Percentiles rank a stretch among this genome's conserved stretches.
Conservation (phyloP, 2,113 vertebrate species). For the Planiliza haematocheilus region DNA sequence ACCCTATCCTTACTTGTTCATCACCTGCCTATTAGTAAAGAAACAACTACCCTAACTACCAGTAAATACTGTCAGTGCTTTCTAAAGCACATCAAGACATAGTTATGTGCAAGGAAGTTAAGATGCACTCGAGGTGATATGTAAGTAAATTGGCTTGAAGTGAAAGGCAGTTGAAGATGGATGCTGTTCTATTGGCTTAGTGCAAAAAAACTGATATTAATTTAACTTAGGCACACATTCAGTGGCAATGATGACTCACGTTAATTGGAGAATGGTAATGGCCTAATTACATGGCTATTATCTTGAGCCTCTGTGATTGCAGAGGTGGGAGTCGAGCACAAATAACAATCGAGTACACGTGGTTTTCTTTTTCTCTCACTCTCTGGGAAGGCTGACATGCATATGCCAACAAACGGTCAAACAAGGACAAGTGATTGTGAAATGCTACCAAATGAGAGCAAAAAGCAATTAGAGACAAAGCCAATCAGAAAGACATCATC, state of each 20-base stretch:
- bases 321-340: not conserved
- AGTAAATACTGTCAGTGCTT: constrained; percentile 8
- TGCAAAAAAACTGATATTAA: too few species aligned
- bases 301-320: not conserved
- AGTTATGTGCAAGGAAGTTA: too few species aligned
- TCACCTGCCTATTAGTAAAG: not conserved
- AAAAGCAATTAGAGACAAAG: not conserved
- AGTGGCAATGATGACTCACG: too few species aligned
- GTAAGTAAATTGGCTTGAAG: too few species aligned
- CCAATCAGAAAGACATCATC: constrained; percentile 32
- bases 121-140: too few species aligned
- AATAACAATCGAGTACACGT: not conserved
- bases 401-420: not conserved
- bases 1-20: not conserved
- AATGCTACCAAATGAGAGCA: not conserved
- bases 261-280: not conserved
- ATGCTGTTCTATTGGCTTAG: too few species aligned
- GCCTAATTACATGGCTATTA: not conserved
- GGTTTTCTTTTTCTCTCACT: not conserved
- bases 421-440: constrained; percentile 22
- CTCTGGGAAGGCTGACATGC: not conserved
- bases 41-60: too few species aligned
- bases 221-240: too few species aligned
- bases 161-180: too few species aligned
- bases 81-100: not conserved